Conservation (phyloP, 2,797 vertebrate species). For the Carcharodon carcharias region DNA sequence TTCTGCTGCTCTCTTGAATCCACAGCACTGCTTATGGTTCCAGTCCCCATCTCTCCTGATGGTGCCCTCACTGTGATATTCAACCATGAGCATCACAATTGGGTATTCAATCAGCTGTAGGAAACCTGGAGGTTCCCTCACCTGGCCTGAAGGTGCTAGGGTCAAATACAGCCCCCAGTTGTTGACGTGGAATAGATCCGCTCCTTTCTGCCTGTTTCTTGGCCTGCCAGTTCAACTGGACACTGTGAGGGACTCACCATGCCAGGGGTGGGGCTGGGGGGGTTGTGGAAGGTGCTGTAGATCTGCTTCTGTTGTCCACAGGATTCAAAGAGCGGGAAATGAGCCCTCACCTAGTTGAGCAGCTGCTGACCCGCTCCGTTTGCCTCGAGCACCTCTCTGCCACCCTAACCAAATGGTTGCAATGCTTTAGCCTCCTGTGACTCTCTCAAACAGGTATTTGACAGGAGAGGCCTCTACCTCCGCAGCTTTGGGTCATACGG, state of each 20-base stretch:
- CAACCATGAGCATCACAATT: too few species aligned
- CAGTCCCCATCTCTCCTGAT: too few species aligned
- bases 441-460: slow-evolving; percentile 28
- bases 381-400: not conserved
- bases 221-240: not conserved
- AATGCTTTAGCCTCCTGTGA: not conserved
- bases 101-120: not conserved
- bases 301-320: slow-evolving; percentile 54
- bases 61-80: too few species aligned
- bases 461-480: not conserved
- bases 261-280: not conserved
- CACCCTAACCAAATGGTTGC: not conserved
- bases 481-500: slow-evolving; percentile 1
- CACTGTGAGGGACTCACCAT: too few species aligned
- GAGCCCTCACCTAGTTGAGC: slow-evolving; percentile 11
- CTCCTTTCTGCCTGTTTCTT: not conserved
- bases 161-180: not conserved
- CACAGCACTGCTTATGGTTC: too few species aligned
- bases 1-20: too few species aligned
- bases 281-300: slow-evolving; percentile 38
- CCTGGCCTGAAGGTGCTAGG: not conserved
- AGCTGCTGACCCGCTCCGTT: slow-evolving; percentile 24
- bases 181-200: not conserved
- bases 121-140: not conserved
- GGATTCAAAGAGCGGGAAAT: slow-evolving; percentile 48